Evolutionary conservation across 2,888 invertebrate genomes (phyloP).

Genomic region (Aphidius colemani): DNA sequence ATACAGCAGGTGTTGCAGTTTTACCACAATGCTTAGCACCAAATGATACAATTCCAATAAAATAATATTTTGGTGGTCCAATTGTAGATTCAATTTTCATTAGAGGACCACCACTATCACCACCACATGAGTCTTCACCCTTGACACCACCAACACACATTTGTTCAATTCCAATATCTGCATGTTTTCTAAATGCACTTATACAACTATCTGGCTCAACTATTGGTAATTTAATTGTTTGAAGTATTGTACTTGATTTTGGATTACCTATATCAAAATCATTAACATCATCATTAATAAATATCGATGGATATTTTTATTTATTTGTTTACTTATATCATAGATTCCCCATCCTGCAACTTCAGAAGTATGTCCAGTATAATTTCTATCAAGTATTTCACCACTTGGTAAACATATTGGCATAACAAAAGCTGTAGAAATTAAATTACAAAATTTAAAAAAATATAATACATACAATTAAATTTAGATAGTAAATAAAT

Average conservation of each 20-base stretch:
- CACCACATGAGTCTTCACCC: constrained; percentile 67
- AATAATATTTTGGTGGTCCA: constrained; percentile 63
- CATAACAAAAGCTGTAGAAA: constrained; percentile 50
- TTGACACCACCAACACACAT: constrained; percentile 65
- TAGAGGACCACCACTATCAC: constrained; percentile 69
- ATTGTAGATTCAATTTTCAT: constrained; percentile 59
- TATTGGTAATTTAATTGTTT: constrained; percentile 60
- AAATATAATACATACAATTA: not conserved
- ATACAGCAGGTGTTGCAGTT: constrained; percentile 72
- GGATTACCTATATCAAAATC: constrained; percentile 35
- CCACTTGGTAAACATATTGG: constrained; percentile 66
- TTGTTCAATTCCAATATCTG: constrained; percentile 53
- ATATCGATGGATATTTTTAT: not conserved
- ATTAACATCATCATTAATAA: not conserved
- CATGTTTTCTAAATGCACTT: constrained; percentile 32
- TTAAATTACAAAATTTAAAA: too few relatives aligned
- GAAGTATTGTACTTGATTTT: constrained; percentile 52
- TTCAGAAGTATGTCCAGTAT: constrained; percentile 59
- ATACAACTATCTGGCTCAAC: constrained; percentile 52
- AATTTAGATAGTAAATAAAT: constrained; percentile 1
- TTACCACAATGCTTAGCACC: constrained; percentile 65
- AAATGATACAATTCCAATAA: constrained; percentile 69
- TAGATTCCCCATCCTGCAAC: constrained; percentile 67
- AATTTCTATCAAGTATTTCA: constrained; percentile 53
- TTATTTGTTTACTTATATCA: constrained; percentile 44